phyloP scores from a whole-genome alignment of 2,888 invertebrate species.

The Apocheima hispidaria region DNA sequence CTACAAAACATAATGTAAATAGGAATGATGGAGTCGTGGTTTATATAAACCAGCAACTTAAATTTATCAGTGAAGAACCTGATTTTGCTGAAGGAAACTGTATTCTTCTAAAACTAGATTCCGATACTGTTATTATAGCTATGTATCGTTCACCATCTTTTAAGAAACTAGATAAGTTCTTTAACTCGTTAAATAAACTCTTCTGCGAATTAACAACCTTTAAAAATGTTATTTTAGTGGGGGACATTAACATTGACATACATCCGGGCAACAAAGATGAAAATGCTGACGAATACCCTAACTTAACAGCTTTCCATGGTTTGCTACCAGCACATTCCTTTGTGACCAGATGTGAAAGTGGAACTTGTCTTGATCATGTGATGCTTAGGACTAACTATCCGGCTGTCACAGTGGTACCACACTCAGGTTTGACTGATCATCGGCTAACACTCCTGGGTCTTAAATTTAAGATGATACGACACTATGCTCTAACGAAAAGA shows the following conservation, averaged over 20 bases:
- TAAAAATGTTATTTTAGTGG: slow-evolving; percentile 3
- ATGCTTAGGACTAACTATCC: not conserved
- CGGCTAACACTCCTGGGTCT: not conserved
- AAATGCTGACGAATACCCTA: not conserved
- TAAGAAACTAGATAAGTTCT: slow-evolving; percentile 6
- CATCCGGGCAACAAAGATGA: not conserved
- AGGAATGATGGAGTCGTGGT: slow-evolving; percentile 8
- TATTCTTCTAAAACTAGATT: not conserved
- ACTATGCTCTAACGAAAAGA: not conserved
- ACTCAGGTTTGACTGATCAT: not conserved
- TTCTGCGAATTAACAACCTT: not conserved
- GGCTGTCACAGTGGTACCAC: slow-evolving; percentile 3
- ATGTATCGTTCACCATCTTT: slow-evolving; percentile 11
- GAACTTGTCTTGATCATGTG: slow-evolving; percentile 10
- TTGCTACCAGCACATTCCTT: slow-evolving; percentile 1
- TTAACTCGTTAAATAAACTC: not conserved
- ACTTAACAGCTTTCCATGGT: slow-evolving; percentile 5
- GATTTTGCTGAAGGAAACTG: slow-evolving; percentile 7
- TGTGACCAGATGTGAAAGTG: too few relatives aligned
- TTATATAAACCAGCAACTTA: not conserved
- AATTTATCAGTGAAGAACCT: not conserved
- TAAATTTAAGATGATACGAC: not conserved
- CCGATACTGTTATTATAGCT: not conserved
- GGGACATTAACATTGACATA: slow-evolving; percentile 13
- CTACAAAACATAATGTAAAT: not conserved